Evolutionary conservation across 2,113 vertebrate species (phyloP).

Genomic region (Cynoglossus semilaevis): DNA sequence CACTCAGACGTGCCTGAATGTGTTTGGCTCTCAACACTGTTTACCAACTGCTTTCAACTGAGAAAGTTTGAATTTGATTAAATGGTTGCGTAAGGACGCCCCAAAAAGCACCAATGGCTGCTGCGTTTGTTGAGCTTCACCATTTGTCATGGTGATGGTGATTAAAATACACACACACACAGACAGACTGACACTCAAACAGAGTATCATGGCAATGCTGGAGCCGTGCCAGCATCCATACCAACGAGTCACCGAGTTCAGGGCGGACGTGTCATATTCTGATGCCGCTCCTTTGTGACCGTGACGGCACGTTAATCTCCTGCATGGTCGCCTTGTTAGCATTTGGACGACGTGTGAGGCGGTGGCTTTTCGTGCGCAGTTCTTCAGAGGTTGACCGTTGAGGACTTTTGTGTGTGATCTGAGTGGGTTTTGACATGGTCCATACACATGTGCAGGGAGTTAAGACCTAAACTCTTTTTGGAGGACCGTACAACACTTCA

Average conservation of each 20-base stretch:
- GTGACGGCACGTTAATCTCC: constrained; percentile 36
- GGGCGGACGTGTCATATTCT: constrained; percentile 51
- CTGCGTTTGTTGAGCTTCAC: constrained; percentile 15
- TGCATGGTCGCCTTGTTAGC: constrained; percentile 46
- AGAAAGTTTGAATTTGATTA: constrained; percentile 58
- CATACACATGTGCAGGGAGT: not conserved
- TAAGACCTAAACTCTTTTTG: constrained; percentile 5
- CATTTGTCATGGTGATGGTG: constrained; percentile 54
- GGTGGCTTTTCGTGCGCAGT: constrained; percentile 36
- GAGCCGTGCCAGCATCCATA: constrained; percentile 41
- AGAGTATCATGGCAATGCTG: constrained; percentile 41
- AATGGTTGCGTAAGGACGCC: constrained; percentile 36
- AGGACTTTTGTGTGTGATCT: constrained; percentile 21
- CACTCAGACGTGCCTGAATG: constrained; percentile 55
- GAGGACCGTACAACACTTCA: too few species aligned
- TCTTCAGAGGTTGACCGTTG: constrained; percentile 23
- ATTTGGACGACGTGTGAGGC: constrained; percentile 4
- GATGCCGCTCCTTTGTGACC: constrained; percentile 24
- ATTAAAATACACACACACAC: constrained; percentile 14
- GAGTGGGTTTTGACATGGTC: constrained; percentile 9
- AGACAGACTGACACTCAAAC: constrained; percentile 7
- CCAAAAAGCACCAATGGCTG: constrained; percentile 32
- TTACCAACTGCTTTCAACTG: constrained; percentile 40
- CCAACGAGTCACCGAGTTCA: constrained; percentile 44
- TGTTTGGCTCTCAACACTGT: constrained; percentile 23